Base-by-base conservation (phyloP, 2,113 vertebrate species). In the Galeopterus variegatus region DNA sequence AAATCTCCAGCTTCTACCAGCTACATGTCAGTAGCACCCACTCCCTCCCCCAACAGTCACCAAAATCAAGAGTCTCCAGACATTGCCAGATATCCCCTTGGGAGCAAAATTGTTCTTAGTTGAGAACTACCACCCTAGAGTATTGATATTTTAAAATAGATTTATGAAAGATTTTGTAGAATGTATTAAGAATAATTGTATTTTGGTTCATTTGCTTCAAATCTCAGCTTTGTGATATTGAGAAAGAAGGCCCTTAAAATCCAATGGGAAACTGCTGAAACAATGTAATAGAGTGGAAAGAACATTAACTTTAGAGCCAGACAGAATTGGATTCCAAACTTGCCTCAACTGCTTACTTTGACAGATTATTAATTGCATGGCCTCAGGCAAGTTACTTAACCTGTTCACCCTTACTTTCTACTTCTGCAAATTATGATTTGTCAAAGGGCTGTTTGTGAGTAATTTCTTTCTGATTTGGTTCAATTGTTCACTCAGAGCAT, bases 391-490 rank as follows among this genome's bases (percentile, higher is more conserved):
- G 21, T 96, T 36, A 67, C 52, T 95, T 64, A 48, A 93, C 75
- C 72, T 95, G 79, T 69, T 88, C 48, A 33, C 56, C 81, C 56
- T 73, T 19, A 48, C 58, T 65, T 83, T 97, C 69, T 64, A 15
- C 31, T 75, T 81, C 41, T 76, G 36, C 83, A 94, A 95, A 73
- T 91, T 93, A 48, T 11, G 26, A 95, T 70, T 80, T 79, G 81
- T 62, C 65, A 36, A 69, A 88, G 82, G 7, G 11, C 79, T 76
- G 54, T 75, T 82, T 93, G 81, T 80, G 77, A 90, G 62, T 77
- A 36, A 81, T 79, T 89, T 95, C 28, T n/a, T 91, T 83, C 50
- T 94, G 56, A 56, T 90, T 96, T 56, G 33, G 23, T 77, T 95
- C 7, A 0, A 54, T 95, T 93, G 79, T 80, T 90, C n/a, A 82